Base-by-base conservation (phyloP, 2,797 vertebrate species). In the Melanotaenia boesemani region DNA sequence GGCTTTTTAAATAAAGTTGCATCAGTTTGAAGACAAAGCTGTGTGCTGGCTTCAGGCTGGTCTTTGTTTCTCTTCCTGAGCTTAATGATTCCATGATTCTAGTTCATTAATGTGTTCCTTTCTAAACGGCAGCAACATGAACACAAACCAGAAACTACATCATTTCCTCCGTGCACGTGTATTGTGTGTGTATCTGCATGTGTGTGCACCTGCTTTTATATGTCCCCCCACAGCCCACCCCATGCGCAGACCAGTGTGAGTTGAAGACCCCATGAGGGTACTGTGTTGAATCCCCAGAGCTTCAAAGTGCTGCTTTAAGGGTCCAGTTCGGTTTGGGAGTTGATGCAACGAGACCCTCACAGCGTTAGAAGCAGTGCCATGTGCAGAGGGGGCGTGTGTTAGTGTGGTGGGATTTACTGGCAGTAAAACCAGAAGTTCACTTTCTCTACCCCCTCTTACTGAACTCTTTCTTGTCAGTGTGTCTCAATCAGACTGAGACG, bases 321-420 rank as follows among this genome's bases (percentile, higher is more conserved):
- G 44, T 28, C 34, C 6, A 2, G 50, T 28, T 34, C 9, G 37
- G 24, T 54, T 36, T 16, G 5, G 5, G 16, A 18, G 26, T 11
- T 36, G 39, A 46, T 32, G 67, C 24, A 18, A 15, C 30, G 26
- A 64, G 46, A 39, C 59, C 57, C 37, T 65, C 44, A 44, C 63
- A 61, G 54, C 46, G 5, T 4, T 0, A 64, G 61, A 54, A 1
- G 0, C 1, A 22, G 16, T 16, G 5, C 24, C 13, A 9, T 37
- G 52, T 37, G 32, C 26, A 30, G 15, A 5, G 41, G 50, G 50
- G 36, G 59, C 0, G 37, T 18, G 39, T 58, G 18, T 18, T 26
- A 46, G 28, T 46, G 69, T 44, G 57, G 60, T 34, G 68, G 72
- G 72, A n/a, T 71, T 78, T 82, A 82, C 80, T 75, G 76, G 71